Evolutionary conservation across 2,113 vertebrate species (phyloP).

Genomic region (Perccottus glenii): DNA sequence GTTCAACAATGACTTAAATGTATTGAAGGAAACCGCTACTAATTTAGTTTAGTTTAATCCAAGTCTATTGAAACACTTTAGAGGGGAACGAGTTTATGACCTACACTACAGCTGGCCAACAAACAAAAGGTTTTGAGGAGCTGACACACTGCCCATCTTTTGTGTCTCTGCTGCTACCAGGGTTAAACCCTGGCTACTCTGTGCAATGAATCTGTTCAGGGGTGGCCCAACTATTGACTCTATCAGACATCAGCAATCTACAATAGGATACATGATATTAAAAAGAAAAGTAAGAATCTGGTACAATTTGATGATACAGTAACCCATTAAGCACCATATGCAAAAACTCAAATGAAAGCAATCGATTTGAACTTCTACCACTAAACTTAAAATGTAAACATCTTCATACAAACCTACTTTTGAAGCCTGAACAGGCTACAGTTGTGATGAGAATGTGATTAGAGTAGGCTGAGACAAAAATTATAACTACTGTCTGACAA

Average conservation of each 20-base stretch:
- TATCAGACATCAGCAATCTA: neutral
- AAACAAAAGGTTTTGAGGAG: neutral
- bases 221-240: neutral
- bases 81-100: neutral
- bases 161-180: conserved; percentile 1
- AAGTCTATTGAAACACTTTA: neutral
- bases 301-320: too few species aligned
- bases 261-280: neutral
- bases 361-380: too few species aligned
- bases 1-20: neutral
- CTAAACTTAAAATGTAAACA: too few species aligned
- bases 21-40: neutral
- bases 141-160: neutral
- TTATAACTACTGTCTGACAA: neutral
- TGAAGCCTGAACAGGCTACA: neutral
- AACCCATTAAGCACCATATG: too few species aligned
- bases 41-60: neutral
- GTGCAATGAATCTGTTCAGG: neutral
- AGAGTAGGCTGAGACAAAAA: too few species aligned
- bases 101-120: neutral
- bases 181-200: conserved; percentile 1
- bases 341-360: too few species aligned
- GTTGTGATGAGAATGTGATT: too few species aligned
- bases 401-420: too few species aligned
- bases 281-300: neutral